Conservation (phyloP, 2,797 vertebrate genomes). For the Halcyon smyrnensis region DNA sequence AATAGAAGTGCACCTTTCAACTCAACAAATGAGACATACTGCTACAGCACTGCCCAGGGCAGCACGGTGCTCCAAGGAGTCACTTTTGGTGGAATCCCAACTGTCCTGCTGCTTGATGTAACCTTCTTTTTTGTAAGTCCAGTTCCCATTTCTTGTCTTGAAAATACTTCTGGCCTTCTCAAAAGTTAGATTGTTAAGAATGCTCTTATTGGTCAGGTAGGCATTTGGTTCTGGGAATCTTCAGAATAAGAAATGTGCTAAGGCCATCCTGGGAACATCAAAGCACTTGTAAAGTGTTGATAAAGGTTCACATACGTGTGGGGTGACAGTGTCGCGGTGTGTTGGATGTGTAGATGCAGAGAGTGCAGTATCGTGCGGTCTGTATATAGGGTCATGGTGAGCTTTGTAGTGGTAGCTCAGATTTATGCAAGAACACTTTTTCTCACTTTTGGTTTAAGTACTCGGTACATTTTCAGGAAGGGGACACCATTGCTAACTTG, state of each 20-base stretch:
- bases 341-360: background rate
- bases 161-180: background rate
- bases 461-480: background rate
- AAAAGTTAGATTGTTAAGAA: background rate
- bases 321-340: background rate
- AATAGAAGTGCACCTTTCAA: background rate
- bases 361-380: background rate
- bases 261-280: background rate
- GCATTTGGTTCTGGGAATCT: background rate
- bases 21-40: constrained; percentile 77
- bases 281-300: background rate
- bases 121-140: constrained; percentile 86
- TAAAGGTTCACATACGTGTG: background rate
- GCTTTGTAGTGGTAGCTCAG: background rate
- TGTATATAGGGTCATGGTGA: background rate
- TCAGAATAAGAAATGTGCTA: background rate
- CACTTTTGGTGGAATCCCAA: constrained; percentile 90
- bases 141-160: background rate
- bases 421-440: background rate
- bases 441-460: background rate
- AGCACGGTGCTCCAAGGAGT: constrained; percentile 87
- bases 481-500: background rate
- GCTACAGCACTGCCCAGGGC: constrained; percentile 81
- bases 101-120: constrained; percentile 90
- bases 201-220: background rate